Base-by-base conservation (phyloP, 1,140 invertebrate genomes). In the Ips typographus region DNA sequence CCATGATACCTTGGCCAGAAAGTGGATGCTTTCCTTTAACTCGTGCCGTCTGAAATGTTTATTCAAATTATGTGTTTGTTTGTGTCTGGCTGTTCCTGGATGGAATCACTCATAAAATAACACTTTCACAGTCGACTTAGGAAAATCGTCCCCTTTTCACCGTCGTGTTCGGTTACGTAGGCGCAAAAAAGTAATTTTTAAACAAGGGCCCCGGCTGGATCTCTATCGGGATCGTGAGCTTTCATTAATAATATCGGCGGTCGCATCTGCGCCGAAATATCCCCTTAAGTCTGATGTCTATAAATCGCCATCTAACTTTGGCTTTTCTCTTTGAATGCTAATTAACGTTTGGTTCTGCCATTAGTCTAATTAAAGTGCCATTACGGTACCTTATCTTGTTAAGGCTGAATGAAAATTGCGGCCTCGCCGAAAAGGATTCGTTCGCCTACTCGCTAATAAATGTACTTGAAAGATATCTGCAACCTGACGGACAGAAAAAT, bases 291-390 rank as follows among this genome's bases (percentile, higher is more conserved):
- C 62, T 71, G 71, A 40, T 75, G 79, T 80, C 80, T 75, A 76
- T 80, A 80, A 80, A 80, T 79, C 76, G 77, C 75, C 73, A 77
- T 77, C 74, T 72, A 73, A 84, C 83, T 85, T 84, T 84, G 40
- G 65, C 56, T 65, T 85, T 84, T 81, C 84, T 85, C 85, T 86
- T 87, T 85, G 85, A 86, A 86, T 86, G 85, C 85, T 87, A 87
- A 87, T 87, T 87, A 87, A 87, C 86, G 86, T 87, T 87, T 86
- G 86, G 84, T 85, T 84, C 84, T 84, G 83, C 86, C 86, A 87
- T 87, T 87, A 87, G 85, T 85, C 84, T 87, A 87, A 87, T 87
- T 87, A 87, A 87, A 86, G 84, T 86, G 84, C 84, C 85, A 84
- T 80, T 79, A 73, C 76, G 74, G 78, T 76, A 79, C 78, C 78